phyloP scores from a whole-genome alignment of 2,888 invertebrate species.

The Poecilobothrus nobilitatus region DNA sequence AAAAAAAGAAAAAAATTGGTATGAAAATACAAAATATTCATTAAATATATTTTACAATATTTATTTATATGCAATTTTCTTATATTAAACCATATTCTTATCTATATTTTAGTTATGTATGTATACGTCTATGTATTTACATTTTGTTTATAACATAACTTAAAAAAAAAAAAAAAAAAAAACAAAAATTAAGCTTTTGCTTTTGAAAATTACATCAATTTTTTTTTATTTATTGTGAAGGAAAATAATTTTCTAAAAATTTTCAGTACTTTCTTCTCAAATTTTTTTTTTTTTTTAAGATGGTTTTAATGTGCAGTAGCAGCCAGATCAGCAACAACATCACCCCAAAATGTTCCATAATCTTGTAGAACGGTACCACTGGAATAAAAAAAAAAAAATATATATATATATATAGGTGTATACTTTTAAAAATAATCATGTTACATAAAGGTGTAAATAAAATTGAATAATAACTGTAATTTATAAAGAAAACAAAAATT shows the following conservation, averaged over 20 bases:
- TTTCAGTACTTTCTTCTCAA: neutral
- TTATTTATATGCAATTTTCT: no score
- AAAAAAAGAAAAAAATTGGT: no score
- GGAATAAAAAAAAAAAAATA: slow-evolving; percentile 30
- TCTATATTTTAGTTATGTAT: no score
- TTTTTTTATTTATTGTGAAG: neutral
- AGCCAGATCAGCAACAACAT: slow-evolving; percentile 51
- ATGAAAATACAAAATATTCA: no score
- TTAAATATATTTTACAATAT: no score
- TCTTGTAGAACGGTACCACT: slow-evolving; percentile 69
- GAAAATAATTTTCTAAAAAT: neutral
- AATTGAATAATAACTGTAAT: neutral
- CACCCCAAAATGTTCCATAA: slow-evolving; percentile 68
- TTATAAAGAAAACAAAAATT: no score
- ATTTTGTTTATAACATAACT: no score
- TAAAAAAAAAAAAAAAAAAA: no score
- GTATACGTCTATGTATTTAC: no score
- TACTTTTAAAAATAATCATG: neutral
- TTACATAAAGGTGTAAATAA: neutral
- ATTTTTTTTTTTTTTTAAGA: neutral
- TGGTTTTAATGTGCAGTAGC: slow-evolving; percentile 14
- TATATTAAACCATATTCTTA: no score
- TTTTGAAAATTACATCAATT: neutral
- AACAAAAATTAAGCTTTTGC: no score
- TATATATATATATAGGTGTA: neutral